Conservation (phyloP, 1,140 invertebrate genomes). For the Acyrthosiphon pisum region DNA sequence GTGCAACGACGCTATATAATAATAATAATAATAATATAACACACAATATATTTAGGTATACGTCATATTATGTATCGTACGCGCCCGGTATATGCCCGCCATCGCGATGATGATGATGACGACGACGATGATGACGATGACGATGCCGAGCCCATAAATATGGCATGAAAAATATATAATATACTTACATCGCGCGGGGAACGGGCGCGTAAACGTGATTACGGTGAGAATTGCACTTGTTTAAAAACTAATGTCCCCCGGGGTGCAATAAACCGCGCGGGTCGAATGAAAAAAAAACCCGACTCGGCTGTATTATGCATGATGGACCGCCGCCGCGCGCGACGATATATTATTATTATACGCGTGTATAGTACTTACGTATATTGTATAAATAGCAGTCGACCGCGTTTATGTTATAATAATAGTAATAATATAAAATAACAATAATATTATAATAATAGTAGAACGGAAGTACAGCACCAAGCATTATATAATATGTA, state of each 20-base stretch:
- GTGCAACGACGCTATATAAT: neutral
- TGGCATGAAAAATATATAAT: constrained; percentile 43
- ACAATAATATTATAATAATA: too few species aligned
- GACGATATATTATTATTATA: neutral
- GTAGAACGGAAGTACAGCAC: too few species aligned
- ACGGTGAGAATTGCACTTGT: constrained; percentile 55
- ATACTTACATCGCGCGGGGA: constrained; percentile 21
- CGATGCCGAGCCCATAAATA: constrained; percentile 19
- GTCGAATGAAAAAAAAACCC: constrained; percentile 1
- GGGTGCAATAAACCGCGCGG: constrained; percentile 47
- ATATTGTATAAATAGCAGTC: too few species aligned
- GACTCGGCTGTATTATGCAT: constrained; percentile 36
- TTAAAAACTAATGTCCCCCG: constrained; percentile 56
- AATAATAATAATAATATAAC: neutral
- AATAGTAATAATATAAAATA: too few species aligned
- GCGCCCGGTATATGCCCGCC: neutral
- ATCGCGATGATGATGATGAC: neutral
- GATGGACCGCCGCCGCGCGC: neutral
- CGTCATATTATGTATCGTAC: neutral
- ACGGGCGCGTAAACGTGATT: constrained; percentile 47
- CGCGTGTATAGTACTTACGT: neutral
- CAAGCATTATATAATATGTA: too few species aligned
- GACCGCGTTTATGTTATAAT: too few species aligned
- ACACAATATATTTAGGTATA: neutral
- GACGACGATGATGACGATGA: neutral